Evolutionary conservation across 2,888 invertebrate species (phyloP), one percentile per base, ranked within the genome.

Genomic region (Venusia cambrica): DNA sequence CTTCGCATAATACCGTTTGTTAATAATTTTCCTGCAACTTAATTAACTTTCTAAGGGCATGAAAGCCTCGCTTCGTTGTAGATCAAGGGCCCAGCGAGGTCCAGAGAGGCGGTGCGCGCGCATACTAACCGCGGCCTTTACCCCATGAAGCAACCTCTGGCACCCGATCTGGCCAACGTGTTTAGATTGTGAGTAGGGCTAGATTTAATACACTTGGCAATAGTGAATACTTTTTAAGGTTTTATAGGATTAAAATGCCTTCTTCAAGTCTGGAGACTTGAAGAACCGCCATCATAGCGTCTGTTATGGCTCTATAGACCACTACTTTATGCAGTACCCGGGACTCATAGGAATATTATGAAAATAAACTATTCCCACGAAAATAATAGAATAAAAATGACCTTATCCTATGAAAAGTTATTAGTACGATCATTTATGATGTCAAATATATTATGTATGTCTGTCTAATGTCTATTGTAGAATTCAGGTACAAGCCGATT

Each of bases 51-150:
- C 39, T 32, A 46, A 46, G 45, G 53, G 48, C 50, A 46, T 38
- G 35, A 28, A 35, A 38, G 17, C 38, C 47, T 47, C 43, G 56
- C 44, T 10, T 24, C 18, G 28, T 66, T 65, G 51, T 64, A 66
- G 71, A 68, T 67, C 71, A 71, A 70, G 71, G 70, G 65, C 38
- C 45, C 47, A 51, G 55, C 64, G 62, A 58, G 57, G 51, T 46
- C 43, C 39, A 32, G 32, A 21, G 33, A 12, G 40, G 18, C 38
- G 49, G 52, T 59, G 31, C 39, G 5, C 22, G 37, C 53, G 76
- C 73, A 75, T 78, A 76, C 72, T 58, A 77, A 78, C 37, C 13
- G 31, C 65, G 73, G 70, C 75, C 73, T 69, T 57, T 62, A 30
- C 30, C 19, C 50, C 48, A 60, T 68, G 63, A 51, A 38, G 61